These are phyloP conservation scores for Zapus hudsonius DNA, from an alignment of 2,113 vertebrate genomes.

Conservation along the genomic window DNA sequence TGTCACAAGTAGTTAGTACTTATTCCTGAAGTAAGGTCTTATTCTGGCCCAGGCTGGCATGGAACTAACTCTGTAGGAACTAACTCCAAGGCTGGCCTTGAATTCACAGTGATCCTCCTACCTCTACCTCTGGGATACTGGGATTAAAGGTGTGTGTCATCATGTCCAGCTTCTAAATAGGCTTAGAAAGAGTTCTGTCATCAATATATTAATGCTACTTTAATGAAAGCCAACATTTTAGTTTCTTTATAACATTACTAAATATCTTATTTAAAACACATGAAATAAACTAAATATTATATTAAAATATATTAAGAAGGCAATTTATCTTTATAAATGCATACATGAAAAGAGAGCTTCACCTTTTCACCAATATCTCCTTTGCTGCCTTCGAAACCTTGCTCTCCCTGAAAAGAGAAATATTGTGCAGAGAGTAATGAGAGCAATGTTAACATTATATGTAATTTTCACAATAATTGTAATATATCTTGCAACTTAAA, in stretches of 20 bases:
- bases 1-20: background rate
- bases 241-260: conserved; percentile 21
- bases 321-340: background rate
- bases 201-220: background rate
- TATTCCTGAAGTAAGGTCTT: background rate
- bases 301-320: background rate
- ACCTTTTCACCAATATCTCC: conserved; percentile 86
- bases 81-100: too few species aligned
- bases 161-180: too few species aligned
- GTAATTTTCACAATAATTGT: background rate
- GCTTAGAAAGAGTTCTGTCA: conserved; percentile 34
- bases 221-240: conserved; percentile 42
- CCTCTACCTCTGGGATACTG: too few species aligned
- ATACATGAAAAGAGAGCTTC: conserved; percentile 56
- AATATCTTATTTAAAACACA: background rate
- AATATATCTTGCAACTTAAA: background rate
- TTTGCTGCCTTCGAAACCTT: conserved; percentile 83
- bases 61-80: too few species aligned
- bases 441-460: background rate
- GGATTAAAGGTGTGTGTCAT: too few species aligned
- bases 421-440: background rate
- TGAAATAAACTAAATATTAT: conserved; percentile 1
- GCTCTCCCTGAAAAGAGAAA: conserved; percentile 83
- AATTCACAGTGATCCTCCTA: too few species aligned
- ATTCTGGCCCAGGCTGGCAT: too few species aligned